Conservation (phyloP, 1,140 invertebrate species). For the Prorops nasuta region DNA sequence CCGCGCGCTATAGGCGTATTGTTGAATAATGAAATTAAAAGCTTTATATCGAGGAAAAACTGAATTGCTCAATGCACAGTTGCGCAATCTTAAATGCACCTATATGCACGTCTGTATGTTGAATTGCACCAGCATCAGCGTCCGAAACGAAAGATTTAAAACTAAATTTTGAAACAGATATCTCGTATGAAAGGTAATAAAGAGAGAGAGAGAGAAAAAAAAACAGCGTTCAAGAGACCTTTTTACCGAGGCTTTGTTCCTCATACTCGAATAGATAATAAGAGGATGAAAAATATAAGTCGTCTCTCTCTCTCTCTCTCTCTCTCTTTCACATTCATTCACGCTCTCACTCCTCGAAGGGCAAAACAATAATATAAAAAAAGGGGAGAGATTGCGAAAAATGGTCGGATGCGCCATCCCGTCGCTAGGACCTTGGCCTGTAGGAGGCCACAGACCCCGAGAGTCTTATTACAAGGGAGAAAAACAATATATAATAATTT, state of each 20-base stretch:
- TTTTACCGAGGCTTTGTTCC: too few relatives aligned
- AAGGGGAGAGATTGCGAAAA: slow-evolving; percentile 7
- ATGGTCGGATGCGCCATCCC: slow-evolving; percentile 29
- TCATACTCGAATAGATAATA: too few relatives aligned
- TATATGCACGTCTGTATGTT: slow-evolving; percentile 22
- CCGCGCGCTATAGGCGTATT: too few relatives aligned
- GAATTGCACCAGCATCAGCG: slow-evolving; percentile 33
- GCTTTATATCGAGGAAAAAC: too few relatives aligned
- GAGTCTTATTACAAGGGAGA: slow-evolving; percentile 33
- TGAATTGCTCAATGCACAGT: slow-evolving; percentile 28
- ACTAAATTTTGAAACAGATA: slow-evolving; percentile 35
- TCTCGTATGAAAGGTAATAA: slow-evolving; percentile 6
- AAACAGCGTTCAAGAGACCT: slow-evolving; percentile 1
- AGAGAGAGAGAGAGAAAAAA: slow-evolving; percentile 3
- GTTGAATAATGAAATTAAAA: too few relatives aligned
- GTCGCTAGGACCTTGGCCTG: slow-evolving; percentile 23
- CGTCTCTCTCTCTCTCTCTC: too few relatives aligned
- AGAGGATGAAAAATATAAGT: background rate
- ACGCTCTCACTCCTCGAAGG: too few relatives aligned
- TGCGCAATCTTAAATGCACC: slow-evolving; percentile 25
- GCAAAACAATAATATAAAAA: background rate
- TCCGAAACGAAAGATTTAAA: slow-evolving; percentile 24
- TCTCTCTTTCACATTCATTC: too few relatives aligned
- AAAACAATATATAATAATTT: slow-evolving; percentile 44
- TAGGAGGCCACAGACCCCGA: slow-evolving; percentile 13